A percentile compares a stretch with the other conserved stretches of the same genome.
Evolutionary conservation across 2,113 vertebrate species (phyloP).

Genomic region (Mixornis gularis): DNA sequence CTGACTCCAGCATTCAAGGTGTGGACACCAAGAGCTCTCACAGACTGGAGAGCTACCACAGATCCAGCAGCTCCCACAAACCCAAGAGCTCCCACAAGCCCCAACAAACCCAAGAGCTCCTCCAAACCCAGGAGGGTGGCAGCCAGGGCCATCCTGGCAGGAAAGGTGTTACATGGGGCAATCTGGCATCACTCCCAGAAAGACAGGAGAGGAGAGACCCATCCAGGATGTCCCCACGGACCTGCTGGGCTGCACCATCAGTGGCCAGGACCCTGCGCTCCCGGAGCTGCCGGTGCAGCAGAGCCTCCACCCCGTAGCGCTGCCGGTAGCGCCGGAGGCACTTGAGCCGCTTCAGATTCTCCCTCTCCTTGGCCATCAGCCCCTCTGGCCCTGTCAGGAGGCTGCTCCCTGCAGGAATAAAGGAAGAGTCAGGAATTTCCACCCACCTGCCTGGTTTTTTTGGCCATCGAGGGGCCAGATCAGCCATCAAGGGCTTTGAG

Average conservation of each 20-base stretch:
- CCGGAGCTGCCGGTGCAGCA: constrained; percentile 89
- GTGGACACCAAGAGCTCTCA: background rate
- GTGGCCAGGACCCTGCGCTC: constrained; percentile 86
- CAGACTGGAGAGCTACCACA: rapidly evolving
- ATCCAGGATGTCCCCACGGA: background rate
- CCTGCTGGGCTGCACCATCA: constrained; percentile 82
- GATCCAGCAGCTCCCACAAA: background rate
- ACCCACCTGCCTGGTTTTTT: too few relatives aligned
- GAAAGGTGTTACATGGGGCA: rapidly evolving
- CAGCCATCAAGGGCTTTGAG: too few relatives aligned
- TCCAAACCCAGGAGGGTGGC: background rate
- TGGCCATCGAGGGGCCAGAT: too few relatives aligned
- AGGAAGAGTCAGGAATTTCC: background rate
- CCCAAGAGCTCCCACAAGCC: background rate
- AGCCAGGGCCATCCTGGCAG: background rate
- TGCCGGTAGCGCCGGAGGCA: constrained; percentile 90
- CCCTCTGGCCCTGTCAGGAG: constrained; percentile 89
- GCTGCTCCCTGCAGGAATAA: constrained; percentile 76
- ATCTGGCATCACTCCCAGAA: background rate
- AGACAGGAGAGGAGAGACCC: rapidly evolving
- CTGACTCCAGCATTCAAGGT: background rate
- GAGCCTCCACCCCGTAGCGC: constrained; percentile 90
- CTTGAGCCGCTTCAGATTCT: constrained; percentile 88
- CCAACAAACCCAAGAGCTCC: background rate
- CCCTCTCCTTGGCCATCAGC: constrained; percentile 87